phyloP scores from a whole-genome alignment of 2,113 vertebrate genomes.

The Odontophorus gujanensis region DNA sequence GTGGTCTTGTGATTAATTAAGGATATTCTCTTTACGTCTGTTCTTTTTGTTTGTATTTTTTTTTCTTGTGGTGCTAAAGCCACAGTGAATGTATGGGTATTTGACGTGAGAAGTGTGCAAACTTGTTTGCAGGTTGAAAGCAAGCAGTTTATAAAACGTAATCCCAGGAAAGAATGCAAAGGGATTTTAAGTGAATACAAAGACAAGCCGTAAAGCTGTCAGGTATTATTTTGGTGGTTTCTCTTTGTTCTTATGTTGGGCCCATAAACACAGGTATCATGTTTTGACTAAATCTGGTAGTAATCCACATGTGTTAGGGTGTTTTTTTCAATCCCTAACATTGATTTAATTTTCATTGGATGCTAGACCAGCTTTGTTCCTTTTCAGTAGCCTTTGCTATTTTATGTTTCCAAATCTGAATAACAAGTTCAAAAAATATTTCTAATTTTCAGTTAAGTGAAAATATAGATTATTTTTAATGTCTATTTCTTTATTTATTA shows the following conservation, averaged over 20 bases:
- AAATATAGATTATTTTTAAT: neutral
- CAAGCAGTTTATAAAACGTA: neutral
- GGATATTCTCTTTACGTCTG: neutral
- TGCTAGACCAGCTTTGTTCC: neutral
- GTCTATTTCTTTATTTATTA: neutral
- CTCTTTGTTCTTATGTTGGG: neutral
- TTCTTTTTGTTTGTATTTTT: neutral
- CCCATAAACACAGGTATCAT: neutral
- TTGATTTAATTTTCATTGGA: neutral
- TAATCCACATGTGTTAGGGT: neutral
- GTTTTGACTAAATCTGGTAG: neutral
- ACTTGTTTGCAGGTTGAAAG: neutral
- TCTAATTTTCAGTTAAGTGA: neutral
- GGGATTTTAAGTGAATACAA: neutral
- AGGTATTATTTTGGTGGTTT: neutral
- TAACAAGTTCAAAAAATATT: neutral
- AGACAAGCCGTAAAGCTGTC: neutral
- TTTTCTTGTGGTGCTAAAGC: neutral
- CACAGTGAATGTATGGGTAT: neutral
- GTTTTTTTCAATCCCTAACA: neutral
- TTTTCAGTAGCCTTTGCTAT: neutral
- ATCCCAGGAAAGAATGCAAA: neutral
- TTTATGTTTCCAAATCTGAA: neutral
- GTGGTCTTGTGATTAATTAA: conserved; percentile 18
- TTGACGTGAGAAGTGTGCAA: neutral